phyloP scores from a whole-genome alignment of 2,797 vertebrate species.

The Esox masquinongy region DNA sequence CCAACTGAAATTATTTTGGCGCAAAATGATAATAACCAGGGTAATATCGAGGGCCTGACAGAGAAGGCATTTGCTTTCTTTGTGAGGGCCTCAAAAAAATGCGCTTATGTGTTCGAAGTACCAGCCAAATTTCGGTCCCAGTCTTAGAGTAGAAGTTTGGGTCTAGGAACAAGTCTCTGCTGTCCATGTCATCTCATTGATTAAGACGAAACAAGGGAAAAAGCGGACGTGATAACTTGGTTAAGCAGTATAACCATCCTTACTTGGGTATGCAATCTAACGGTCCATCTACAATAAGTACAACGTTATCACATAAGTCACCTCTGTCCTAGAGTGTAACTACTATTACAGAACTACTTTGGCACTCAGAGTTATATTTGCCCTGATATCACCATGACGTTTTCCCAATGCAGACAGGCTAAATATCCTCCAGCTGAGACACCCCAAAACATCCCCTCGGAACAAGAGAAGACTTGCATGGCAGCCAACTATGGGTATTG shows the following conservation, averaged over 20 bases:
- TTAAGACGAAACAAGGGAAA: not conserved
- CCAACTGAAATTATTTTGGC: no score
- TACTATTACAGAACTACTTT: not conserved
- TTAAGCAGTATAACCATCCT: not conserved
- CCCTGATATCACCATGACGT: not conserved
- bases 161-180: not conserved
- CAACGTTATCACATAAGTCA: not conserved
- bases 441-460: constrained; percentile 23
- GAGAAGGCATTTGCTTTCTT: no score
- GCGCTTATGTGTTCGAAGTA: no score
- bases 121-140: no score
- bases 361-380: not conserved
- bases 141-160: not conserved
- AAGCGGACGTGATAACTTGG: not conserved
- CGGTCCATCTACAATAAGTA: not conserved
- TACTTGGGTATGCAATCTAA: not conserved
- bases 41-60: no score
- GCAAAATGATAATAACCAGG: no score
- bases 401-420: constrained; percentile 7
- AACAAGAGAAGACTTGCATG: constrained; percentile 62
- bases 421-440: constrained; percentile 23
- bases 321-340: not conserved
- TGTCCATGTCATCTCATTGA: not conserved
- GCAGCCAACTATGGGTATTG: constrained; percentile 47
- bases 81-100: no score